phyloP scores from a whole-genome alignment of 2,113 vertebrate genomes.

The Vicugna pacos region DNA sequence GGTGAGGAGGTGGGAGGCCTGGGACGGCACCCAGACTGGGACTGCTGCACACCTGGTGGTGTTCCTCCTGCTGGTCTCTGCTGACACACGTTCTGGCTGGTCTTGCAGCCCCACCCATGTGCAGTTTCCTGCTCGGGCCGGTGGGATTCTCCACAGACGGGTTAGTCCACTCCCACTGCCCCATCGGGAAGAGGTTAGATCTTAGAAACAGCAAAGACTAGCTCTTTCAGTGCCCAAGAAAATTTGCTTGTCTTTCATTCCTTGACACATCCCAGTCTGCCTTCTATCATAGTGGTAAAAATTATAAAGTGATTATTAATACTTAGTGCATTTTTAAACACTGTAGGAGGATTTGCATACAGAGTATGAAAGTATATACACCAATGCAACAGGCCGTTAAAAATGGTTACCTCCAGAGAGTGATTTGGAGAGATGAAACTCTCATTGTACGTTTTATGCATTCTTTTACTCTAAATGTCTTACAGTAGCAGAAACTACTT shows the following conservation, averaged over 20 bases:
- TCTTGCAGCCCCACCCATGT: accelerated
- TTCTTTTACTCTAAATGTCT: background rate
- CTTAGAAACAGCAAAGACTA: background rate
- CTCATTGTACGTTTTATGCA: background rate
- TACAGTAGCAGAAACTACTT: background rate
- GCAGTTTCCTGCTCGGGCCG: background rate
- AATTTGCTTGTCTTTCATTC: background rate
- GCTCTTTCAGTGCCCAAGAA: background rate
- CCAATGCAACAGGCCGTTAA: background rate
- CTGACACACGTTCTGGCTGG: background rate
- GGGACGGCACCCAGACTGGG: background rate
- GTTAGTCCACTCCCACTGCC: background rate
- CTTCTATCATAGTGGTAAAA: background rate
- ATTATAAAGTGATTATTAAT: background rate
- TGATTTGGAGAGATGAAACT: background rate
- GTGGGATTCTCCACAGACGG: background rate
- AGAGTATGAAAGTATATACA: background rate
- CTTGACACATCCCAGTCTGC: background rate
- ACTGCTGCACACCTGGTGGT: background rate
- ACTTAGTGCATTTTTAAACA: background rate
- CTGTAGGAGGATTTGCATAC: background rate
- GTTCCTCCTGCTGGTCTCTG: accelerated
- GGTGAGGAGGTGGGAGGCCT: background rate
- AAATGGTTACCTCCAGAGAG: background rate
- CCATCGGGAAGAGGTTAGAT: background rate